phyloP scores from a whole-genome alignment of 2,888 invertebrate genomes.

The Macrosiphum euphorbiae region DNA sequence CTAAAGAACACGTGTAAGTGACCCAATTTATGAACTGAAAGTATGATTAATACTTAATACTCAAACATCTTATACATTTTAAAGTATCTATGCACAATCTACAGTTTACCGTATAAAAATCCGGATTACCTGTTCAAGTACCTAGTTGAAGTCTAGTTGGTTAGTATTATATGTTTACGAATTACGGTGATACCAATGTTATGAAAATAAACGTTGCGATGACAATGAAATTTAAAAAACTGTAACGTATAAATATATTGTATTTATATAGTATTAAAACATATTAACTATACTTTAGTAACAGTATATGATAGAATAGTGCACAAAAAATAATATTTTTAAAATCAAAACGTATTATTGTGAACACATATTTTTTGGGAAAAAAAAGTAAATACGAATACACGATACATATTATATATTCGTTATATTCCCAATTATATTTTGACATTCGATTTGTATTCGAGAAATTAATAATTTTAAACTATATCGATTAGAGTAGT shows the following conservation, averaged over 20 bases:
- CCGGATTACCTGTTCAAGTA: background rate
- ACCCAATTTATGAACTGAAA: too few relatives aligned
- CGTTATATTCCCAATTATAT: background rate
- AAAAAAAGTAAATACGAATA: background rate
- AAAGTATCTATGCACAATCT: too few relatives aligned
- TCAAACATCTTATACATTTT: too few relatives aligned
- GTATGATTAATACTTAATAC: too few relatives aligned
- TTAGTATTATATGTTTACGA: background rate
- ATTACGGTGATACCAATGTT: background rate
- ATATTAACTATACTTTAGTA: background rate
- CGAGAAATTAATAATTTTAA: background rate
- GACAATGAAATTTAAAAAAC: background rate
- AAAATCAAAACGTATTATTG: background rate
- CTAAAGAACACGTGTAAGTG: too few relatives aligned
- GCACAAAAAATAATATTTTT: background rate
- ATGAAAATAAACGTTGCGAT: background rate
- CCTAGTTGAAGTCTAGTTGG: too few relatives aligned
- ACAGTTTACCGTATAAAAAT: background rate
- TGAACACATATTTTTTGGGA: background rate
- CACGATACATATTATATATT: too few relatives aligned
- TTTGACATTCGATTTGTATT: background rate
- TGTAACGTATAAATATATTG: background rate
- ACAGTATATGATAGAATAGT: background rate
- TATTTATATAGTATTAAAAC: background rate
- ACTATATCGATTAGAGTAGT: background rate